Evolutionary conservation across 1,140 invertebrate genomes (phyloP).

Genomic region (Drosophila baimaii): DNA sequence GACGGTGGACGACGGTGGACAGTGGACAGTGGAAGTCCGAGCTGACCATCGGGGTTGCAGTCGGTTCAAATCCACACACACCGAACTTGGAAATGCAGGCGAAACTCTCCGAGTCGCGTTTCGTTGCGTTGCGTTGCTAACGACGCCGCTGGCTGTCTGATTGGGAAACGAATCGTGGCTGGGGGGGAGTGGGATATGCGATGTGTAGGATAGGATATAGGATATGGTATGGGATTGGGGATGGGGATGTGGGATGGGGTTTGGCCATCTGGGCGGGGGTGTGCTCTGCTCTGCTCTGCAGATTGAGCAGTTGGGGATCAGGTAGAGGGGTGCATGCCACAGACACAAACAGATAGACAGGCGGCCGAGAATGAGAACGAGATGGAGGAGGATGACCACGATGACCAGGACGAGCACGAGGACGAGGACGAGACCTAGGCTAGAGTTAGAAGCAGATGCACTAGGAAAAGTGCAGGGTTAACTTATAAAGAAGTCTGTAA

Average conservation of each 20-base stretch:
- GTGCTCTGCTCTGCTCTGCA: slow-evolving; percentile 1
- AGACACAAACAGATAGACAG: slow-evolving; percentile 72
- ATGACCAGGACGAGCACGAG: slow-evolving; percentile 7
- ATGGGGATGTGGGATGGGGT: neutral
- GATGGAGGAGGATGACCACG: slow-evolving; percentile 12
- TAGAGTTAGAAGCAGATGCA: slow-evolving; percentile 37
- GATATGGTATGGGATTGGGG: neutral
- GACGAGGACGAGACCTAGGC: slow-evolving; percentile 29
- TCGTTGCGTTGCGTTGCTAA: slow-evolving; percentile 68
- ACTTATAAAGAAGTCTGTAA: too few species aligned
- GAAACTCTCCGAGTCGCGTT: slow-evolving; percentile 51
- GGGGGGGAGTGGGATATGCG: slow-evolving; percentile 34
- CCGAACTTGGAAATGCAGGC: slow-evolving; percentile 74
- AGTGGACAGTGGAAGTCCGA: slow-evolving; percentile 24
- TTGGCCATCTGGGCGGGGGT: slow-evolving; percentile 3
- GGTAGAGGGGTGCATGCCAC: slow-evolving; percentile 69
- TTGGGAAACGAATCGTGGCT: slow-evolving; percentile 51
- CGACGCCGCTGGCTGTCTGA: slow-evolving; percentile 71
- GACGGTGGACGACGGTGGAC: slow-evolving; percentile 1
- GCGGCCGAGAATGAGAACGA: slow-evolving; percentile 35
- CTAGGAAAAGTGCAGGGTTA: slow-evolving; percentile 4
- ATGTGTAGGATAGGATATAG: slow-evolving; percentile 12
- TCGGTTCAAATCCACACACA: slow-evolving; percentile 50
- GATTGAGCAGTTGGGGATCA: slow-evolving; percentile 42
- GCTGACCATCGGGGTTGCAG: slow-evolving; percentile 53